Percentiles rank a stretch among this genome's conserved stretches.
Conservation (phyloP, 1,140 invertebrate species). For the Drosophila virilis region DNA sequence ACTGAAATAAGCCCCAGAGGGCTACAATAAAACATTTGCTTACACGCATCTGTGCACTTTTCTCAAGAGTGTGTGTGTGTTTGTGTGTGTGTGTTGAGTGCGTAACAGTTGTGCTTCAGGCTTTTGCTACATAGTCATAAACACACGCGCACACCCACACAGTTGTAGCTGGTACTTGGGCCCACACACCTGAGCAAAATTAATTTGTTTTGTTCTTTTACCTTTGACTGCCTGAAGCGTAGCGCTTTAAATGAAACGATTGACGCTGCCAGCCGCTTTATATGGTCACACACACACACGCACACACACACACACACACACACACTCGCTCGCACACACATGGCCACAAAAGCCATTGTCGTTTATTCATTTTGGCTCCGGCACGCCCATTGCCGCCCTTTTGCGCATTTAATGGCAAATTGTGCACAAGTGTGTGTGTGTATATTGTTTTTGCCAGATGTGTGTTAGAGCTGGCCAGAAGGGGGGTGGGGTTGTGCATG, state of each 20-base stretch:
- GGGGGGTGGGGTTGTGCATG: neutral
- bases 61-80: constrained; percentile 8
- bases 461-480: neutral
- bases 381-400: constrained; percentile 34
- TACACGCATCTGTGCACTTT: constrained; percentile 28
- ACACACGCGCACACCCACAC: constrained; percentile 19
- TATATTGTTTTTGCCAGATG: constrained; percentile 7
- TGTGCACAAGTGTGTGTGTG: constrained; percentile 21
- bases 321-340: constrained; percentile 46
- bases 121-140: constrained; percentile 35
- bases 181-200: constrained; percentile 55
- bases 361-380: constrained; percentile 61
- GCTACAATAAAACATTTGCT: constrained; percentile 42
- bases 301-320: constrained; percentile 2
- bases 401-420: constrained; percentile 72
- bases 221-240: constrained; percentile 52
- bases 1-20: constrained; percentile 36
- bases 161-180: constrained; percentile 28
- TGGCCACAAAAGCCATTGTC: constrained; percentile 69
- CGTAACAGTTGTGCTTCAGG: constrained; percentile 36
- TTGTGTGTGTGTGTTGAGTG: constrained; percentile 11
- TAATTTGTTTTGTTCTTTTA: constrained; percentile 79
- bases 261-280: constrained; percentile 56
- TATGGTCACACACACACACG: neutral
- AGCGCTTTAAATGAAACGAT: constrained; percentile 61